phyloP scores from a whole-genome alignment of 2,888 invertebrate species.

The Cosmorhoe ocellata region DNA sequence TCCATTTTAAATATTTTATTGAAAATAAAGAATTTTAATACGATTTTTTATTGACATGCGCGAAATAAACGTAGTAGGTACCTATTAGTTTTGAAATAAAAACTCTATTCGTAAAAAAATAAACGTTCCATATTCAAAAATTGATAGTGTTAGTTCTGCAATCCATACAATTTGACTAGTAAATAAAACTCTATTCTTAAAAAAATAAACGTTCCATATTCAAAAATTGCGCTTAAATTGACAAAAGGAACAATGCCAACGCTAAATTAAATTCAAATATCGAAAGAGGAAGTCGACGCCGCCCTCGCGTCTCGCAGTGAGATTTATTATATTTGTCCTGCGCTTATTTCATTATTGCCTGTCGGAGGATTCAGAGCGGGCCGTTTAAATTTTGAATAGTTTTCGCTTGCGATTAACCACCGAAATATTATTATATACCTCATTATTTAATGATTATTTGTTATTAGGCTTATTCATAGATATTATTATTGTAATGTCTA shows the following conservation, averaged over 20 bases:
- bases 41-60: too few relatives aligned
- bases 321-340: constrained; percentile 83
- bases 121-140: too few relatives aligned
- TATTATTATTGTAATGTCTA: too few relatives aligned
- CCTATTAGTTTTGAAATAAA: neutral
- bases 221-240: constrained; percentile 53
- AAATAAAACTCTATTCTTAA: neutral
- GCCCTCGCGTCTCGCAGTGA: constrained; percentile 69
- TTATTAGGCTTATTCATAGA: too few relatives aligned
- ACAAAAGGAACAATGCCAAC: constrained; percentile 69
- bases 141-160: too few relatives aligned
- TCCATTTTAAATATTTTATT: too few relatives aligned
- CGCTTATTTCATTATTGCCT: constrained; percentile 80
- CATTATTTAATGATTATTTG: too few relatives aligned
- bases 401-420: constrained; percentile 39
- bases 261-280: constrained; percentile 83
- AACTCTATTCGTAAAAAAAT: neutral
- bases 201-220: constrained; percentile 10
- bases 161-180: too few relatives aligned
- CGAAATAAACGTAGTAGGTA: too few relatives aligned
- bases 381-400: constrained; percentile 59
- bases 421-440: too few relatives aligned
- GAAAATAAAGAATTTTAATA: neutral
- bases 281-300: constrained; percentile 78
- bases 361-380: constrained; percentile 56